Evolutionary conservation across 2,797 vertebrate species (phyloP).

Genomic region (Micromesistius poutassou): DNA sequence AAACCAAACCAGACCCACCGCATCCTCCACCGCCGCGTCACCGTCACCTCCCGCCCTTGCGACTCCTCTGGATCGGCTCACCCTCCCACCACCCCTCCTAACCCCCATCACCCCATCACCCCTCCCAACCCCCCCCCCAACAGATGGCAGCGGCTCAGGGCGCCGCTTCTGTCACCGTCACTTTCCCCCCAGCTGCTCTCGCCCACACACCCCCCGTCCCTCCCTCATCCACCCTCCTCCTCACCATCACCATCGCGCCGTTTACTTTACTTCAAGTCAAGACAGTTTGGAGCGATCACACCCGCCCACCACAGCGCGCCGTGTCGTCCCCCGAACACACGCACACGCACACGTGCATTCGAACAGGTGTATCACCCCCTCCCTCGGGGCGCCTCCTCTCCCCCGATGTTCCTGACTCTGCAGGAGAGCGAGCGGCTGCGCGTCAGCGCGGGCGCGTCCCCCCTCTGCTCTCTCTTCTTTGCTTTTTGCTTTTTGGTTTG

Average conservation of each 20-base stretch:
- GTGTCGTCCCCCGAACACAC: neutral
- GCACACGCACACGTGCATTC: neutral
- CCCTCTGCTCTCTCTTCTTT: neutral
- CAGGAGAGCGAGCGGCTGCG: neutral
- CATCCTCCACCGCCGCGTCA: constrained; percentile 17
- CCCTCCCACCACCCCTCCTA: constrained; percentile 41
- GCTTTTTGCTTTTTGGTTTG: neutral
- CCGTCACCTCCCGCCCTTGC: neutral
- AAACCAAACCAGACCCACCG: constrained; percentile 6
- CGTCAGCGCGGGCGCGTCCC: neutral
- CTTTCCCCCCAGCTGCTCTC: constrained; percentile 58
- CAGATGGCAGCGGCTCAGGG: constrained; percentile 69
- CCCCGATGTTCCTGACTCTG: neutral
- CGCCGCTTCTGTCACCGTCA: constrained; percentile 57
- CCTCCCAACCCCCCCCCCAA: constrained; percentile 49
- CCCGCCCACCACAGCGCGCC: neutral
- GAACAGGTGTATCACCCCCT: neutral
- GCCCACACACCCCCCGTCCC: neutral
- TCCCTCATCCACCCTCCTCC: neutral
- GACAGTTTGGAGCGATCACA: constrained; percentile 38
- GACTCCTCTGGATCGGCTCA: constrained; percentile 15
- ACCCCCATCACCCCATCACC: constrained; percentile 27
- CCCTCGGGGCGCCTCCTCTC: neutral
- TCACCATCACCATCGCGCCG: neutral
- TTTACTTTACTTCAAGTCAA: constrained; percentile 32